Evolutionary conservation across 2,888 invertebrate genomes (phyloP), one percentile per base, ranked within the genome.

Genomic region (Apocheima hispidaria): DNA sequence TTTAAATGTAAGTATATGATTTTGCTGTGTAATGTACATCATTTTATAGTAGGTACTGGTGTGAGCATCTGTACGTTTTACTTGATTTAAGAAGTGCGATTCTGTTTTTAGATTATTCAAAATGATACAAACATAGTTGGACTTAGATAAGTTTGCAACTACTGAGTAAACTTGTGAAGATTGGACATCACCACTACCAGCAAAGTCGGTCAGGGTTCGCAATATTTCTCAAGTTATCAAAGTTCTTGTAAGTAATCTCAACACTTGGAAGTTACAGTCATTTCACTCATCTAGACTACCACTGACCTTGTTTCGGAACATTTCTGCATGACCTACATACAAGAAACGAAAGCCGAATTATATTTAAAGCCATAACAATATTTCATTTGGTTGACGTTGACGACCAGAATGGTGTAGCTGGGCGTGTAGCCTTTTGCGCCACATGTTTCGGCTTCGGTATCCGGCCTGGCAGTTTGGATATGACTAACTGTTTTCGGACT

Each of bases 221-320:
- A 14, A 44, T 44, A 44, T 44, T 44, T 44, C 44, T 44, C 16
- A 44, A 44, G 44, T 44, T 44, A 44, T 44, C 26, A 28, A 28
- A 44, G n/a, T 44, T 44, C 44, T 44, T 9, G 28, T 44, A 44
- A 44, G 44, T 28, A 44, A 28, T 44, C 26, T 26, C 38, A 18
- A 21, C 41, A 20, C 18, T 38, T 16, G 10, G 9, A 44, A 44
- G 44, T 44, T 28, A 44, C 21, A 33, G 38, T 23, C 14, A 16
- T 28, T 44, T 44, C 26, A 44, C 26, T 28, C 44, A 28, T 44
- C 44, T 4, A 16, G 28, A 28, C 28, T 44, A 44, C 3, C 26
- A 44, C 44, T 16, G 16, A 28, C 44, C 44, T 28, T 9, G 16
- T 28, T 44, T 44, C 28, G 26, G 28, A 44, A 44, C n/a, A 16